A percentile compares a stretch with the other conserved stretches of the same genome.
Evolutionary conservation across 2,888 invertebrate species (phyloP).

Genomic region (Barypeithes pellucidus): DNA sequence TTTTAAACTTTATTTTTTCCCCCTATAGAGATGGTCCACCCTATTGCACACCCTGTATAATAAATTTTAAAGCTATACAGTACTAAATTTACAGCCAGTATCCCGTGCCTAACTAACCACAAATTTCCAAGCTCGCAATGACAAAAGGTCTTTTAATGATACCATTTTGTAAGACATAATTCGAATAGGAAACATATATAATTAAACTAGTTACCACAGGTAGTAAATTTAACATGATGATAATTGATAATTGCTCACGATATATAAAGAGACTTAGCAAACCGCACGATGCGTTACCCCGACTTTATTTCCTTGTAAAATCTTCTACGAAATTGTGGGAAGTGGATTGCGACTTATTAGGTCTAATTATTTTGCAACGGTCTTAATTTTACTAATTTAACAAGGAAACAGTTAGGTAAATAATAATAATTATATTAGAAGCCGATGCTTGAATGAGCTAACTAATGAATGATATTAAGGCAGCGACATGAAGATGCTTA

Average conservation of each 20-base stretch:
- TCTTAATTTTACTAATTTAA: constrained; percentile 8
- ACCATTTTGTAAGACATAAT: constrained; percentile 51
- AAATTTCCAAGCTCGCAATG: constrained; percentile 27
- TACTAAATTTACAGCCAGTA: neutral
- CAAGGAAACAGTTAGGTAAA: neutral
- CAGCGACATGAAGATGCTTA: too few relatives aligned
- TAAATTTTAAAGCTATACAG: neutral
- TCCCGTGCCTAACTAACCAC: constrained; percentile 19
- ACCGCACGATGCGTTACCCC: constrained; percentile 42
- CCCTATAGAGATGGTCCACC: too few relatives aligned
- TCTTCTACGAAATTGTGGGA: constrained; percentile 46
- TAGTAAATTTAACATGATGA: constrained; percentile 57
- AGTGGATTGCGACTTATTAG: constrained; percentile 40
- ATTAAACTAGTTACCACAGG: constrained; percentile 59
- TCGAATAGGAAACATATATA: constrained; percentile 60
- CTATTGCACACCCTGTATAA: too few relatives aligned
- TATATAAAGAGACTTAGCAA: constrained; percentile 44
- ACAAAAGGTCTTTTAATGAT: constrained; percentile 45
- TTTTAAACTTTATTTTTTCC: too few relatives aligned
- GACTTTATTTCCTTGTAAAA: constrained; percentile 29
- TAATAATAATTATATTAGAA: too few relatives aligned
- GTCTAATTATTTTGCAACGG: constrained; percentile 32
- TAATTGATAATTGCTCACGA: constrained; percentile 60
- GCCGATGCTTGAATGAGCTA: too few relatives aligned
- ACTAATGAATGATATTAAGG: too few relatives aligned